phyloP scores from a whole-genome alignment of 2,113 vertebrate species.

The Myotis lucifugus region DNA sequence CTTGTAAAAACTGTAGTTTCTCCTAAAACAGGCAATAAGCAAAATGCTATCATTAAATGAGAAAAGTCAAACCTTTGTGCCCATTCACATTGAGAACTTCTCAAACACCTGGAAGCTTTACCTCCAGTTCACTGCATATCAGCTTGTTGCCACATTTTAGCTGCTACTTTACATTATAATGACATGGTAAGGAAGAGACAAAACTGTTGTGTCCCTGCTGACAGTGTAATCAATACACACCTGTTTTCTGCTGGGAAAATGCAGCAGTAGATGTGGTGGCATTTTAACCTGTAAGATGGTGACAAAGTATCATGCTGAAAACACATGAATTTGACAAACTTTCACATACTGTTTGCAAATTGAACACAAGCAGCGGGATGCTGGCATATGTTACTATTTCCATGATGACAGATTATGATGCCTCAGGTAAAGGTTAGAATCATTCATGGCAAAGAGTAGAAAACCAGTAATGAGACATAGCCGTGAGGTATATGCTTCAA shows the following conservation, averaged over 20 bases:
- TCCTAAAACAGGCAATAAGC: slow-evolving; percentile 7
- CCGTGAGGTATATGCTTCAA: not conserved
- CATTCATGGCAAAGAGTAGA: not conserved
- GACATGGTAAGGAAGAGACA: slow-evolving; percentile 74
- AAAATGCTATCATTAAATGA: slow-evolving; percentile 55
- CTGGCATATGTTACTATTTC: slow-evolving; percentile 68
- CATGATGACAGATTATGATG: slow-evolving; percentile 69
- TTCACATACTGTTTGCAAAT: slow-evolving; percentile 81
- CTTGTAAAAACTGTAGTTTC: not conserved
- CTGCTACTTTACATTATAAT: slow-evolving; percentile 76
- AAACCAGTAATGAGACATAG: slow-evolving; percentile 47
- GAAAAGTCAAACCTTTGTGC: slow-evolving; percentile 54
- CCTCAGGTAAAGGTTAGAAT: slow-evolving; percentile 63
- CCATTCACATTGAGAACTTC: slow-evolving; percentile 44
- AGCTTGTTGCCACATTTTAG: slow-evolving; percentile 80
- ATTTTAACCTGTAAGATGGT: slow-evolving; percentile 81
- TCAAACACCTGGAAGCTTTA: slow-evolving; percentile 81
- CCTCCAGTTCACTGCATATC: slow-evolving; percentile 68
- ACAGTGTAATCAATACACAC: slow-evolving; percentile 82
- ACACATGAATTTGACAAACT: slow-evolving; percentile 80
- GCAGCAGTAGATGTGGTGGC: slow-evolving; percentile 66
- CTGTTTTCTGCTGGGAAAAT: slow-evolving; percentile 85
- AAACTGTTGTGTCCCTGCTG: slow-evolving; percentile 80
- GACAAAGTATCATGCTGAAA: slow-evolving; percentile 82
- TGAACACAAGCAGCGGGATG: slow-evolving; percentile 78